Base-by-base conservation (phyloP, 2,888 invertebrate species). In the Mythimna loreyi region DNA sequence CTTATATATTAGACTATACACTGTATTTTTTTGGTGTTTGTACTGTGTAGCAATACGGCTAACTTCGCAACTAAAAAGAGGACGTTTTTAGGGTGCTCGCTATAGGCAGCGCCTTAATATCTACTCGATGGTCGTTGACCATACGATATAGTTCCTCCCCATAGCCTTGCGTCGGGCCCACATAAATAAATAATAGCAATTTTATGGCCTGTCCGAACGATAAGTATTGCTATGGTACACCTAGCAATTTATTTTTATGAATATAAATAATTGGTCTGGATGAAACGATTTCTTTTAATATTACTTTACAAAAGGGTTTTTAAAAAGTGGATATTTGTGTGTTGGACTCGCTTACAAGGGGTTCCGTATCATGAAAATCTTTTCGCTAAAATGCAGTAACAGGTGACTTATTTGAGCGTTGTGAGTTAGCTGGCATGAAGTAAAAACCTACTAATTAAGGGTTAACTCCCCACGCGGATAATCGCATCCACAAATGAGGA, bases 131-230 rank as follows among this genome's bases (percentile, higher is more conserved):
- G 66, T 19, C 58, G 55, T 59, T 60, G 62, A 57, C 67, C 63
- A 64, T 49, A 64, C 50, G 30, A 60, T 59, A 55, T 47, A 21
- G 23, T 58, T 40, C n/a, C 25, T 11, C 11, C 9, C 9, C 30
- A 40, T 49, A 40, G 66, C 75, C 75, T 78, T 78, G 72, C 33
- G 33, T 23, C 43, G 25, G 9, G 13, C 16, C 8, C 25, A 47
- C 28, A 40, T 25, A 43, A 43, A 62, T 66, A 55, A 59, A 77
- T 47, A 47, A 77, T n/a, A n/a, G n/a, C 33, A 47, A 50, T 50
- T 50, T 47, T 50, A 60, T 56, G 43, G 7, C 3, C 5, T 6
- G 30, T 33, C 45, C 33, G 49, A 23, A 23, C 36, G 30, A 40
- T 19, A 47, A 25, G 9, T 36, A 65, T 49, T n/a, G 59, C 11